Percentiles rank a stretch among this genome's conserved stretches.
Evolutionary conservation across 2,113 vertebrate genomes (phyloP).

Genomic region (Myrmecobius fasciatus): DNA sequence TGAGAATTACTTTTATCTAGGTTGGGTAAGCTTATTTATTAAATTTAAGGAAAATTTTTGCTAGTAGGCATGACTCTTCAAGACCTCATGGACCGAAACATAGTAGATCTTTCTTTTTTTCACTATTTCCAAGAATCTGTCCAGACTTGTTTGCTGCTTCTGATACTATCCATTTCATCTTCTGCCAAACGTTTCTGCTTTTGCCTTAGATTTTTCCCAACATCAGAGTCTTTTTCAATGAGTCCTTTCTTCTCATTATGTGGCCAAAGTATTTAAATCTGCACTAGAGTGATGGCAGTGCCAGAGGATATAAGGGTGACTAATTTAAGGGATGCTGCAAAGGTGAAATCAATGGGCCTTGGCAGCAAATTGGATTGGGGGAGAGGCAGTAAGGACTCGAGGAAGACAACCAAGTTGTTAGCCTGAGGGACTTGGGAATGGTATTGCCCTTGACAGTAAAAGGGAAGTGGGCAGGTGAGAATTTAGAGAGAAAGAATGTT

Average conservation of each 20-base stretch:
- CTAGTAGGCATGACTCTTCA: not conserved
- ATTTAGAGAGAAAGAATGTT: not conserved
- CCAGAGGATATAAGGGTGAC: too few relatives aligned
- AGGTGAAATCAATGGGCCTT: not conserved
- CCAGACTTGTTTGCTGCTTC: not conserved
- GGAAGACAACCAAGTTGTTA: not conserved
- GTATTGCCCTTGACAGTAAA: not conserved
- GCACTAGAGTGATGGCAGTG: too few relatives aligned
- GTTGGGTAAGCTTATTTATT: not conserved
- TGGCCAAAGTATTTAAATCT: not conserved
- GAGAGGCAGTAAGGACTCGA: not conserved
- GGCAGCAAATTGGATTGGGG: not conserved
- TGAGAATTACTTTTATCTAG: not conserved
- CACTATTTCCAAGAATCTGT: not conserved
- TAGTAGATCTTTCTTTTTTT: not conserved
- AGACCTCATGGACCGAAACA: not conserved
- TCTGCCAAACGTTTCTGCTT: not conserved
- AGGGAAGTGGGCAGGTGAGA: not conserved
- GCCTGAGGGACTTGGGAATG: not conserved
- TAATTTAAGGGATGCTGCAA: too few relatives aligned
- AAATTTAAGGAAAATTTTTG: not conserved
- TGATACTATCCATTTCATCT: not conserved
- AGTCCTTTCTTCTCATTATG: not conserved
- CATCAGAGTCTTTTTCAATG: not conserved
- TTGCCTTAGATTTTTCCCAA: not conserved